phyloP scores from a whole-genome alignment of 2,797 vertebrate species.

The Melanotaenia boesemani region DNA sequence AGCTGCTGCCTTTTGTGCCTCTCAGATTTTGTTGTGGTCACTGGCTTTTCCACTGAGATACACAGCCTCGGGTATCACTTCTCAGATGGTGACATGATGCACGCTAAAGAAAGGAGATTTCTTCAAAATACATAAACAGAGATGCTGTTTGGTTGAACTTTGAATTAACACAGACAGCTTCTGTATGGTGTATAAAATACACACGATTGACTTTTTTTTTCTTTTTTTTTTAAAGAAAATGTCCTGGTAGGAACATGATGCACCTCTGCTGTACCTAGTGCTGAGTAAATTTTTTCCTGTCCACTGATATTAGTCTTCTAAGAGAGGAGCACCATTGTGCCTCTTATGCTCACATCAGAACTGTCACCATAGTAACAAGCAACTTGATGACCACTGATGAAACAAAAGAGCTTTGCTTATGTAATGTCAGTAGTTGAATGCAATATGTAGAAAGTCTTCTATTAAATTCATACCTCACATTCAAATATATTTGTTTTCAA shows the following conservation, averaged over 20 bases:
- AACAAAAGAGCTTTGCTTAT: slow-evolving; percentile 14
- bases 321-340: slow-evolving; percentile 27
- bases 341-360: slow-evolving; percentile 48
- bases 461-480: neutral
- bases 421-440: slow-evolving; percentile 2
- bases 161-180: slow-evolving; percentile 20
- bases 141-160: slow-evolving; percentile 11
- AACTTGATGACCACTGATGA: slow-evolving; percentile 38
- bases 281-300: slow-evolving; percentile 25
- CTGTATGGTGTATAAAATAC: neutral
- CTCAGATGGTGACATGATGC: slow-evolving; percentile 34
- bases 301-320: slow-evolving; percentile 23
- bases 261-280: slow-evolving; percentile 1
- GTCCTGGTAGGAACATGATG: neutral
- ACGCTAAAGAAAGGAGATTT: slow-evolving; percentile 6
- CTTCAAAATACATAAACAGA: slow-evolving; percentile 13
- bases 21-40: slow-evolving; percentile 49
- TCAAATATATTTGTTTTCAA: neutral
- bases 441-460: neutral
- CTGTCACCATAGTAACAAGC: slow-evolving; percentile 70
- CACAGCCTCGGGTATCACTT: slow-evolving; percentile 32
- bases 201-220: neutral
- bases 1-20: slow-evolving; percentile 25
- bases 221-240: too few relatives aligned
- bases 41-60: slow-evolving; percentile 36